These are phyloP conservation scores for Cyphomyrmex costatus DNA, from an alignment of 1,140 invertebrate species.

Conservation along the genomic window DNA sequence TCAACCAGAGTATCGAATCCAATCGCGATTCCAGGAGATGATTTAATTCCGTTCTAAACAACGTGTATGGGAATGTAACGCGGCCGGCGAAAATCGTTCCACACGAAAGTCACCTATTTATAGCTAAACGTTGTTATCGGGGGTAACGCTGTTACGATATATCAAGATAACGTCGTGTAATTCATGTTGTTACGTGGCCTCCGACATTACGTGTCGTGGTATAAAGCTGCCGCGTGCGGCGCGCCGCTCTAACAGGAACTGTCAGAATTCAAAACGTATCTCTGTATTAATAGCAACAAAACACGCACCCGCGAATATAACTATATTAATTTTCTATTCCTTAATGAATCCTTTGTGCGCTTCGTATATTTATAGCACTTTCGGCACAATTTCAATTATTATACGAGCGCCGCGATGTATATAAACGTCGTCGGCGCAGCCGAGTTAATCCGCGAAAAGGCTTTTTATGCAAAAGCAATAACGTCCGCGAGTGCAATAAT, in stretches of 20 bases:
- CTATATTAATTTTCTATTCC: neutral
- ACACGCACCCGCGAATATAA: slow-evolving; percentile 3
- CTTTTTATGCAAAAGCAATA: slow-evolving; percentile 34
- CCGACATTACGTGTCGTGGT: slow-evolving; percentile 28
- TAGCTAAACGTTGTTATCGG: slow-evolving; percentile 58
- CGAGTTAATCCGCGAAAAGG: slow-evolving; percentile 4
- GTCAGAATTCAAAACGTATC: slow-evolving; percentile 24
- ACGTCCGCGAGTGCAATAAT: slow-evolving; percentile 34
- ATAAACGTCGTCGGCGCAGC: neutral
- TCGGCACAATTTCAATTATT: neutral
- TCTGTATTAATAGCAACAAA: slow-evolving; percentile 33
- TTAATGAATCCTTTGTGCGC: slow-evolving; percentile 9
- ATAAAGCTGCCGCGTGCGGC: neutral
- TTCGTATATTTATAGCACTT: neutral
- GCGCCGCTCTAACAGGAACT: neutral
- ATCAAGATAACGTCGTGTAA: slow-evolving; percentile 60
- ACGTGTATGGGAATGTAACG: slow-evolving; percentile 40
- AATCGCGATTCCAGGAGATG: slow-evolving; percentile 59
- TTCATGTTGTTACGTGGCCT: slow-evolving; percentile 52
- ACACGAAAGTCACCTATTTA: slow-evolving; percentile 56
- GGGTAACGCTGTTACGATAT: slow-evolving; percentile 45
- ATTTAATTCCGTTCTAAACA: slow-evolving; percentile 62
- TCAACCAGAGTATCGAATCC: slow-evolving; percentile 43
- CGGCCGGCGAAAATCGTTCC: slow-evolving; percentile 48
- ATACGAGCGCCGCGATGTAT: neutral